Evolutionary conservation across 2,797 vertebrate species (phyloP).

Genomic region (Clarias fuscus): DNA sequence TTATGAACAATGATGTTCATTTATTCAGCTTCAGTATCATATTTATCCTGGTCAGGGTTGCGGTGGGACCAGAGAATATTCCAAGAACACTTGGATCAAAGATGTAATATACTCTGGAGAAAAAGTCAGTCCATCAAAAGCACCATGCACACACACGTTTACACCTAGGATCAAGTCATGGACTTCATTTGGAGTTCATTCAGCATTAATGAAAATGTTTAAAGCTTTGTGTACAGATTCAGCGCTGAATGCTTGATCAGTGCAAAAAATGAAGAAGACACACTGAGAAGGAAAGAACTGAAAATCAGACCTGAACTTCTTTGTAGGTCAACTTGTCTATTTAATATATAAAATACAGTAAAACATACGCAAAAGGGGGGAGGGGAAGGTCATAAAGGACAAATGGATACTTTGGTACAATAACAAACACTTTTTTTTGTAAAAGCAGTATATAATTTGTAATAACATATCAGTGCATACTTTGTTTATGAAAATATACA

Average conservation of each 20-base stretch:
- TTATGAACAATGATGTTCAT: neutral
- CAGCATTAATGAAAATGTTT: neutral
- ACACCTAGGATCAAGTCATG: neutral
- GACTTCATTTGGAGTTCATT: neutral
- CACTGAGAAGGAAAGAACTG: constrained; percentile 9
- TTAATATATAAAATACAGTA: constrained; percentile 90
- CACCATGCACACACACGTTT: neutral
- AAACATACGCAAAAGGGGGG: constrained; percentile 84
- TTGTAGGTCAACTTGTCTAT: constrained; percentile 85
- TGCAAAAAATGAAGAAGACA: constrained; percentile 6
- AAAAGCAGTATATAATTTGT: constrained; percentile 92
- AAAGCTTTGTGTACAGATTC: neutral
- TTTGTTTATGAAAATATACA: constrained; percentile 97
- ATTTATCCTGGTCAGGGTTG: neutral
- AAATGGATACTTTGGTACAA: constrained; percentile 94
- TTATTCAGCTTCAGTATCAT: neutral
- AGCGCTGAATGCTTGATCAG: neutral
- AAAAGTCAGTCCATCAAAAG: neutral
- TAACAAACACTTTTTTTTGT: constrained; percentile 91
- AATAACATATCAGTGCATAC: constrained; percentile 97
- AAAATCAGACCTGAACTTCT: constrained; percentile 51
- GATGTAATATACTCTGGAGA: neutral
- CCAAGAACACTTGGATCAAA: neutral
- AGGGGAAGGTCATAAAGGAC: constrained; percentile 80
- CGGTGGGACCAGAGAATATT: neutral